These are phyloP conservation scores for Mormoops blainvillei DNA, from an alignment of 2,113 vertebrate species.

Conservation along the genomic window DNA sequence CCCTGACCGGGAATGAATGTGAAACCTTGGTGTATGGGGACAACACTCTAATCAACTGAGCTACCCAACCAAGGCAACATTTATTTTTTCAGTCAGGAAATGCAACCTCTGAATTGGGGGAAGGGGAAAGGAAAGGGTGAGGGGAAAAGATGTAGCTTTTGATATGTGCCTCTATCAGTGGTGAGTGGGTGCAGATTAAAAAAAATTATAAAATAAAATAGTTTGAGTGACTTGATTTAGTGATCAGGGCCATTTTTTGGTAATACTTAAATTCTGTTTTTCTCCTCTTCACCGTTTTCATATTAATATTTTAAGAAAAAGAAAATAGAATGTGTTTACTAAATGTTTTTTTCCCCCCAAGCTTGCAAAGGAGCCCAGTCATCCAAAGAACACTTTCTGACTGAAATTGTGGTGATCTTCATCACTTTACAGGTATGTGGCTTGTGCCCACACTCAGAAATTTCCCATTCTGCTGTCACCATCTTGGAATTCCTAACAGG, in stretches of 20 bases:
- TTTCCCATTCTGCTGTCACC: background rate
- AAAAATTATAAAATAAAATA: background rate
- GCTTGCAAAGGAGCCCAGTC: background rate
- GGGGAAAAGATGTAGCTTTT: background rate
- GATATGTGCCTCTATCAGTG: background rate
- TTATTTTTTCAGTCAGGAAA: background rate
- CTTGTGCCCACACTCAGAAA: background rate
- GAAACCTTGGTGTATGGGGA: no score
- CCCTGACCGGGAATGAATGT: no score
- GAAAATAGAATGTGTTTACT: background rate
- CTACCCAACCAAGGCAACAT: background rate
- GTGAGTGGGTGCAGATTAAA: background rate
- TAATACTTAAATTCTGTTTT: background rate
- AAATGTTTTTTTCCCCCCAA: background rate
- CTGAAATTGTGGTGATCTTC: background rate
- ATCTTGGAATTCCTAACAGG: background rate
- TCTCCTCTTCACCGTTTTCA: background rate
- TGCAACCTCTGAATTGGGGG: background rate
- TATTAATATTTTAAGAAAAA: background rate
- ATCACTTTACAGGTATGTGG: background rate
- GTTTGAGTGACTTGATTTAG: background rate
- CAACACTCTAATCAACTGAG: no score
- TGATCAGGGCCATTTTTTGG: background rate
- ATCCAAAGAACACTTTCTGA: background rate
- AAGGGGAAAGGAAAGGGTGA: background rate